Evolutionary conservation across 2,888 invertebrate species (phyloP), one percentile per base, ranked within the genome.

Genomic region (Meloe dianella): DNA sequence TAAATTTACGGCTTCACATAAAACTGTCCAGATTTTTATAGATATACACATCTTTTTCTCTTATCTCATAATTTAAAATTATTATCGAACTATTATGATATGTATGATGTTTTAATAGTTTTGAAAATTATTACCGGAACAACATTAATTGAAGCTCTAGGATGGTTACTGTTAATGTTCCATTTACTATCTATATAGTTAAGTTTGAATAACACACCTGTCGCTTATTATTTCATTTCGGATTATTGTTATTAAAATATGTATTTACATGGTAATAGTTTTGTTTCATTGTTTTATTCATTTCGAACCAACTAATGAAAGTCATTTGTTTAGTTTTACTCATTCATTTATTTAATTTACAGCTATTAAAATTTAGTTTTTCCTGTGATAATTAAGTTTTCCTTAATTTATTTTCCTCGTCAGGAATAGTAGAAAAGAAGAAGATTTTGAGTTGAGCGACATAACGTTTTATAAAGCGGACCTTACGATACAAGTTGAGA

Each of bases 121-220:
- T 38, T n/a, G n/a, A 54, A 14, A 54, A 54, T 54, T 54, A 54
- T 54, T 24, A 54, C 54, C 54, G 54, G 54, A 54, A 54, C 54
- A 54, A n/a, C 54, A 54, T 54, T 54, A 54, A 54, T 54, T 54
- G 27, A 24, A 54, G 6, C 24, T n/a, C n/a, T n/a, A n/a, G n/a
- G 24, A 14, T 27, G 14, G 14, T 47, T 20, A 20, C 9, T 9
- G 20, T 20, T 4, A 8, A 22, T 22, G 8, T 51, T 51, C 20
- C 0, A 4, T 51, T 51, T 12, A 51, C 9, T 51, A 2, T 14
- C 5, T n/a, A 3, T 8, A 9, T 27, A 24, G 14, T 51, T 54
- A 7, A 14, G 22, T 27, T 14, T 14, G 12, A 7, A 14, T 14
- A 54, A 54, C 54, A 54, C 54, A 27, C 54, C 54, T 54, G 54